These are phyloP conservation scores for Paralichthys olivaceus DNA, from an alignment of 2,113 vertebrate genomes.

Conservation along the genomic window DNA sequence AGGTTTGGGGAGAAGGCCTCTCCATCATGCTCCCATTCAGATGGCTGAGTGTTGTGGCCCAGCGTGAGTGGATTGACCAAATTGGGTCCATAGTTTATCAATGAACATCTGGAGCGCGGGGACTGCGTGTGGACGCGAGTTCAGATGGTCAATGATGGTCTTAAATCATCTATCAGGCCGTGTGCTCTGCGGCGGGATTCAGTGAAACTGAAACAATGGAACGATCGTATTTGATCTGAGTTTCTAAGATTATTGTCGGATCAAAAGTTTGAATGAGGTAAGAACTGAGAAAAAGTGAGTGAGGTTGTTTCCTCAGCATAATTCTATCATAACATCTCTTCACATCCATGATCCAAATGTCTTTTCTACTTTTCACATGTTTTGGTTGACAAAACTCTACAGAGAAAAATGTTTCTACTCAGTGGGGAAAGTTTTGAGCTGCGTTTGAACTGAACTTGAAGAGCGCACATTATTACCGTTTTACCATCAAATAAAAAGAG, in stretches of 20 bases:
- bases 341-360: conserved; percentile 1
- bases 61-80: conserved; percentile 58
- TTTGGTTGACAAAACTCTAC: neutral
- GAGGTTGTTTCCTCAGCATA: conserved; percentile 6
- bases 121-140: conserved; percentile 54
- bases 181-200: conserved; percentile 13
- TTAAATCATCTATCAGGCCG: conserved; percentile 37
- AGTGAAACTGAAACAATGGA: conserved; percentile 22
- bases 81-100: conserved; percentile 73
- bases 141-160: conserved; percentile 61
- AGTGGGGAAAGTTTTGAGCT: conserved; percentile 12
- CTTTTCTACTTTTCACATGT: conserved; percentile 5
- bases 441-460: conserved; percentile 12
- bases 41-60: conserved; percentile 69
- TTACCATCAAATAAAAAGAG: conserved; percentile 19
- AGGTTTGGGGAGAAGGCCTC: conserved; percentile 77
- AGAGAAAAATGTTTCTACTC: neutral
- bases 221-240: conserved; percentile 9
- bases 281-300: conserved; percentile 1
- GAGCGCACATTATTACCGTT: neutral
- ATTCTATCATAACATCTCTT: conserved; percentile 12
- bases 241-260: conserved; percentile 19
- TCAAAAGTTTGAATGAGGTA: conserved; percentile 25
- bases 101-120: conserved; percentile 71
- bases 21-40: conserved; percentile 75